Base-by-base conservation (phyloP, 2,888 invertebrate species). In the Malthinus flaveolus region DNA sequence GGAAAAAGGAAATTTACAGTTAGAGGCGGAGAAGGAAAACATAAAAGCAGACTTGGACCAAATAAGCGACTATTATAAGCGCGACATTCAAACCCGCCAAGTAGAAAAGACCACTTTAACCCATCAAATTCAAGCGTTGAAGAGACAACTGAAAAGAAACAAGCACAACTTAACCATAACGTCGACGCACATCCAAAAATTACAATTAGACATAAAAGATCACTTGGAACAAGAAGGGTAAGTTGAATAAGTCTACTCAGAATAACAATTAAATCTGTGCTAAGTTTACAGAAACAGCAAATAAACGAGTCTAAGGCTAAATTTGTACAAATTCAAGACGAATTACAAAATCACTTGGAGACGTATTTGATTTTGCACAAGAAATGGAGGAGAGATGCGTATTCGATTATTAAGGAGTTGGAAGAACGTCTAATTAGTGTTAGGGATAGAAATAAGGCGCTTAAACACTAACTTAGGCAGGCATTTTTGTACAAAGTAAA, bases 351-450 rank as follows among this genome's bases (percentile, higher is more conserved):
- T 69, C 85, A 83, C 75, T 81, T 84, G 67, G 83, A 82, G 73
- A 80, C 77, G 64, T 87, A 84, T 78, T 85, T 82, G 74, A 82
- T 81, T 70, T 78, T 84, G 47, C 87, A 82, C 72, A 83, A 79
- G 75, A 85, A 74, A 63, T 90, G 89, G 85, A 85, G 84, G 69
- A 79, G 80, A 32, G 84, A 86, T n/a, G 82, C 87, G 31, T 78
- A 85, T 53, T 83, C 84, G 46, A 81, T 89, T 67, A 83, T 85
- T 1, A 77, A 79, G 0, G 86, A 84, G 73, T 81, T 90, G 52
- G 86, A 88, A 73, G 79, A 76, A 13, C 81, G 83, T 68, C 76
- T 87, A 15, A 67, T 70, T 23, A 23, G 35, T 54, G n/a, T n/a
- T n/a, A n/a, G n/a, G n/a, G n/a, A n/a, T n/a, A n/a, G n/a, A n/a